Evolutionary conservation across 2,797 vertebrate genomes (phyloP), one percentile per base, ranked within the genome.

Genomic region (Acomys russatus): DNA sequence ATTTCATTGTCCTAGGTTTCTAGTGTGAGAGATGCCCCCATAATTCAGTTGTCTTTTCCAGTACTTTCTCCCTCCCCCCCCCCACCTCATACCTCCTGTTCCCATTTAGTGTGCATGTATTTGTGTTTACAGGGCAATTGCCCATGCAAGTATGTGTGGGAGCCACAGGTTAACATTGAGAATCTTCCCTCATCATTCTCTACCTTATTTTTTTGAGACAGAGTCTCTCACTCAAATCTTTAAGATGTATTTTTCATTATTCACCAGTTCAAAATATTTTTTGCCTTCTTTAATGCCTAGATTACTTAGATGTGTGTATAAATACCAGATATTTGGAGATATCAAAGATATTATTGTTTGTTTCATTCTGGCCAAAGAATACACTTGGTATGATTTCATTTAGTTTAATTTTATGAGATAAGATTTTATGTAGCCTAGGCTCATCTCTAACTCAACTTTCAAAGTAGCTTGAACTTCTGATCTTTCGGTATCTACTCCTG

Each of bases 181-280:
- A 74, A 35, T 74, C 71, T 74, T 74, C 71, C 30, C n/a, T 68
- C 25, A 68, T 10, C 22, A 35, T 3, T 20, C 33, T 73, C 4
- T 49, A 23, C 22, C 8, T 73, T 61, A 17, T 61, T 61, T 61
- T 38, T 22, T 38, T 73, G n/a, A 73, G 38, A 23, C 73, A 74
- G 74, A 49, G 9, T 76, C 44, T 49, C 23, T 76, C 56, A 18
- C 22, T 20, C 44, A 93, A 8, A 78, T 79, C 73, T 93, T 78
- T 63, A 71, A 6, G 0, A 66, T 91, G 15, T 56, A 70, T 93
- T 91, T 95, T 91, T 25, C n/a, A 10, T 56, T 51, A 82, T 44
- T 56, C 76, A n/a, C 77, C 68, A 78, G 4, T 93, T 93, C 23
- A 85, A 94, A 94, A 54, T 94, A 70, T 84, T 79, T 93, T 80